Evolutionary conservation across 1,140 invertebrate genomes (phyloP).

Genomic region (Drosophila prosaltans): DNA sequence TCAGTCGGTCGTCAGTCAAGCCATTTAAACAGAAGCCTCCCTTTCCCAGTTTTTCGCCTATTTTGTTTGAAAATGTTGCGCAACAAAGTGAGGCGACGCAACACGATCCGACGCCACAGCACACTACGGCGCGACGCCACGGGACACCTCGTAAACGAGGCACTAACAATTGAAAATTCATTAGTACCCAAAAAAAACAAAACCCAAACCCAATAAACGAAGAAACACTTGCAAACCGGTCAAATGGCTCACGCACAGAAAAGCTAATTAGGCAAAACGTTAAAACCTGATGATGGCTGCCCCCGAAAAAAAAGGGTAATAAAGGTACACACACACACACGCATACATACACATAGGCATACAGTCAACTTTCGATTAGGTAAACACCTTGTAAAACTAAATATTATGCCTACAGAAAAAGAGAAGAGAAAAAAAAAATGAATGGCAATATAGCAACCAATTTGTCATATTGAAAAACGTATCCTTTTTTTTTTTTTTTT

Average conservation of each 20-base stretch:
- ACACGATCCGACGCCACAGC: conserved; percentile 34
- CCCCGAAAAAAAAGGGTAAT: conserved; percentile 46
- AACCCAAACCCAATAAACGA: conserved; percentile 22
- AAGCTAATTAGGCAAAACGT: conserved; percentile 77
- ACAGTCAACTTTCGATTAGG: conserved; percentile 14
- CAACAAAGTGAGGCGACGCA: conserved; percentile 52
- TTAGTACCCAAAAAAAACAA: conserved; percentile 44
- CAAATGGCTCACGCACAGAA: conserved; percentile 67
- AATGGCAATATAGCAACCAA: background rate
- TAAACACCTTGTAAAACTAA: conserved; percentile 55
- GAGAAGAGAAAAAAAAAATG: background rate
- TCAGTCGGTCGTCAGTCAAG: conserved; percentile 37
- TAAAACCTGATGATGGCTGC: conserved; percentile 54
- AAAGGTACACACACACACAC: conserved; percentile 43
- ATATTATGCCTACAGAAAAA: conserved; percentile 25
- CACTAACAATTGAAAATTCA: conserved; percentile 80
- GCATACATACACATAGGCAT: background rate
- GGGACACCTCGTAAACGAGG: conserved; percentile 74
- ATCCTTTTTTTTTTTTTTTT: background rate
- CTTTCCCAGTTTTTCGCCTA: conserved; percentile 3
- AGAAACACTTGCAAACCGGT: conserved; percentile 39
- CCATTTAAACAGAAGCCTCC: conserved; percentile 24
- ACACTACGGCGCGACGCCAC: conserved; percentile 59
- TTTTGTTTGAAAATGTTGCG: conserved; percentile 51
- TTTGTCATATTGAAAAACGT: conserved; percentile 1